phyloP scores from a whole-genome alignment of 1,140 invertebrate genomes.

The Rhopalosiphum padi region DNA sequence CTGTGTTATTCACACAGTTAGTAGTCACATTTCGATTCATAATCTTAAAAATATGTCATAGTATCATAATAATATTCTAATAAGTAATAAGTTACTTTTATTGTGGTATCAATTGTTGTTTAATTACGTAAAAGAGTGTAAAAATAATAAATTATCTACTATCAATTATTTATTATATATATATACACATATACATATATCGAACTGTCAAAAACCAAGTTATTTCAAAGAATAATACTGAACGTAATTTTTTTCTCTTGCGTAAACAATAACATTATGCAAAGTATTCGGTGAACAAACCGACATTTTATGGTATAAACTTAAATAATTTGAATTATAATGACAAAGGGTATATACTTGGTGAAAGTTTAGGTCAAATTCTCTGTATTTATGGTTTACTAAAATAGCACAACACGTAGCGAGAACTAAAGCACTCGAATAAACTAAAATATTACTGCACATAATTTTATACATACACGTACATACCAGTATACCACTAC shows the following conservation, averaged over 20 bases:
- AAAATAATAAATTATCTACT: neutral
- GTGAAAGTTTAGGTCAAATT: conserved; percentile 10
- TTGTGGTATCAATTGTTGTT: neutral
- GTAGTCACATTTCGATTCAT: neutral
- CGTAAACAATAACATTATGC: neutral
- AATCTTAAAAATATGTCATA: neutral
- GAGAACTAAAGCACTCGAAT: neutral
- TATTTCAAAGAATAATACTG: neutral
- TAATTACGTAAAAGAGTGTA: neutral
- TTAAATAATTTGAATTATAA: conserved; percentile 14
- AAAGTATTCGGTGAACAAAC: conserved; percentile 9
- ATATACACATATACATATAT: neutral
- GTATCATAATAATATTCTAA: conserved; percentile 1
- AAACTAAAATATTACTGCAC: neutral
- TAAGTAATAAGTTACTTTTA: neutral
- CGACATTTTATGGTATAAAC: neutral
- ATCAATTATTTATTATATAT: neutral
- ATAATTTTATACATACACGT: neutral
- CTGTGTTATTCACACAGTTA: neutral
- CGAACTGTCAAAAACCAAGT: neutral
- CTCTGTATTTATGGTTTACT: conserved; percentile 2
- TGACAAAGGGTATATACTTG: neutral
- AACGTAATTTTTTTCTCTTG: neutral
- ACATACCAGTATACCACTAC: neutral
- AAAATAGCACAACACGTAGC: neutral